A percentile compares a stretch with the other conserved stretches of the same genome.
These are phyloP conservation scores for Cyrtodaria siliqua DNA, from an alignment of 2,888 invertebrate species.

Conservation along the genomic window DNA sequence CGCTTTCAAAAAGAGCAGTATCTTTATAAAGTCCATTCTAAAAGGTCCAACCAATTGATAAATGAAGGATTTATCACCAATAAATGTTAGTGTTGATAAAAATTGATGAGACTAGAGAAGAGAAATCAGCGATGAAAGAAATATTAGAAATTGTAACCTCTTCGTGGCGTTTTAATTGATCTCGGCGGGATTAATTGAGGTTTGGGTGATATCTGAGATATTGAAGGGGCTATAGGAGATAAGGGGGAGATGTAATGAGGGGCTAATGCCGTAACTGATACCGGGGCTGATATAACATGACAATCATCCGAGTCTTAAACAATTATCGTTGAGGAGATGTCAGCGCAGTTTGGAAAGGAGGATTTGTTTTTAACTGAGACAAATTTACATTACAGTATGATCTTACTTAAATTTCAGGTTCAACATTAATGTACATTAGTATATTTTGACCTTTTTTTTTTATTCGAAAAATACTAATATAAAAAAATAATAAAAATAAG, in stretches of 20 bases:
- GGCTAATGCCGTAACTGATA: conserved; percentile 35
- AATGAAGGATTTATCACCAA: conserved; percentile 65
- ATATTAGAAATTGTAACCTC: conserved; percentile 67
- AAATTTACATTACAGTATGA: too few relatives aligned
- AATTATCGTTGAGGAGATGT: too few relatives aligned
- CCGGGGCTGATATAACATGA: conserved; percentile 13
- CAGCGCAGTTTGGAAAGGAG: too few relatives aligned
- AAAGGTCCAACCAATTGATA: conserved; percentile 50
- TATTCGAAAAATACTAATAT: too few relatives aligned
- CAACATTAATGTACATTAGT: too few relatives aligned
- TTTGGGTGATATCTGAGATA: conserved; percentile 35
- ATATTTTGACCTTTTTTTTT: too few relatives aligned
- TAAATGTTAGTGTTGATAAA: conserved; percentile 63
- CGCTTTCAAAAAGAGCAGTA: conserved; percentile 28
- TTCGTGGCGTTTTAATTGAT: conserved; percentile 63
- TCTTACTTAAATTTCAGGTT: too few relatives aligned
- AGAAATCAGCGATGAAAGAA: conserved; percentile 65
- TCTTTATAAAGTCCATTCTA: conserved; percentile 45
- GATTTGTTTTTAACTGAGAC: too few relatives aligned
- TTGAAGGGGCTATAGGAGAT: conserved; percentile 9
- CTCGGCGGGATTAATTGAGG: conserved; percentile 60
- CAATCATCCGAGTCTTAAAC: neutral
- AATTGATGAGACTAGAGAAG: conserved; percentile 21
- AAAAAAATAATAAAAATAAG: too few relatives aligned
- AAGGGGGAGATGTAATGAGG: conserved; percentile 38